These are phyloP conservation scores for Heterodera filipjevi DNA, from an alignment of 2,888 invertebrate species.

Conservation along the genomic window DNA sequence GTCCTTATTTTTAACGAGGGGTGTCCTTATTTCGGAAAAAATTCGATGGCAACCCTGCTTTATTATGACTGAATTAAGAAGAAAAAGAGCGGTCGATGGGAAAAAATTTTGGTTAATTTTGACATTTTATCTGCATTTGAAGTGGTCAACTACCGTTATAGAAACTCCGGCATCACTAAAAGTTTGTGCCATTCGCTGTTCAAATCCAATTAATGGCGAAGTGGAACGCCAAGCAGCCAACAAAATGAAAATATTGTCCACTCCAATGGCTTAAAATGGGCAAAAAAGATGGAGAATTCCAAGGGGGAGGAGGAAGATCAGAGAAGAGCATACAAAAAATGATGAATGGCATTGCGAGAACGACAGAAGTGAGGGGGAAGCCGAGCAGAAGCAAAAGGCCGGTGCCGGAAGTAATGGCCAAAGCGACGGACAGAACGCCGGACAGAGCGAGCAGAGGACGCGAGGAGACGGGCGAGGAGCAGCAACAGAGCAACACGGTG, in stretches of 20 bases:
- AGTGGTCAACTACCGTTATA: conserved; percentile 76
- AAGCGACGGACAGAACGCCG: conserved; percentile 84
- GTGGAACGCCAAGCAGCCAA: conserved; percentile 90
- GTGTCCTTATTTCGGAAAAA: too few relatives aligned
- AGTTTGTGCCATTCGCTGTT: conserved; percentile 84
- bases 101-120: too few relatives aligned
- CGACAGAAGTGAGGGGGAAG: conserved; percentile 63
- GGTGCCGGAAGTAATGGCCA: conserved; percentile 74
- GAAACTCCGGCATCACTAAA: conserved; percentile 91
- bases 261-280: conserved; percentile 80
- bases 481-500: conserved; percentile 61
- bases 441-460: conserved; percentile 78
- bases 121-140: not conserved
- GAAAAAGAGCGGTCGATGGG: too few relatives aligned
- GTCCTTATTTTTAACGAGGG: too few relatives aligned
- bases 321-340: too few relatives aligned
- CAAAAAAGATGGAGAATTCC: not conserved
- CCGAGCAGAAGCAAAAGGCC: conserved; percentile 87
- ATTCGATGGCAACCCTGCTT: too few relatives aligned
- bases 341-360: conserved; percentile 65
- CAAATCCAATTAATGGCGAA: conserved; percentile 71
- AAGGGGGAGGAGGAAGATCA: conserved; percentile 41
- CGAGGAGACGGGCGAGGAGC: conserved; percentile 79
- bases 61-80: too few relatives aligned
- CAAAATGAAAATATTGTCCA: conserved; percentile 94